Base-by-base conservation (phyloP, 2,113 vertebrate genomes). In the Beaufortia kweichowensis region DNA sequence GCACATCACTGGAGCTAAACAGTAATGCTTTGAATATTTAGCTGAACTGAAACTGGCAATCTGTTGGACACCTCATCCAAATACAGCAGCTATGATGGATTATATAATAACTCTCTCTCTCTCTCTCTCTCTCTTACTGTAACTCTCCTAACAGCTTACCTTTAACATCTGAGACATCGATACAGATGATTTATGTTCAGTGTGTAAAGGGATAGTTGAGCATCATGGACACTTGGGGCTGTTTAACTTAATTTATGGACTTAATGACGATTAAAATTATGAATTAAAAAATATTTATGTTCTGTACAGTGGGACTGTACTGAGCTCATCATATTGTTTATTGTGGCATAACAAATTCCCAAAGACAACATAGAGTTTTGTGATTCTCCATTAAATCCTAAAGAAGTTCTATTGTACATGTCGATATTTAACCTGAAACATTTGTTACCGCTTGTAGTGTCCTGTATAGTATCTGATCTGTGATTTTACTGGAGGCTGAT, bases 81-180 rank as follows among this genome's bases (percentile, higher is more conserved):
- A 43, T 61, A 70, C 26, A 69, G 59, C 70, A 48, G 33, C 71
- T 23, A 61, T 69, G 76, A 82, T 70, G 62, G 64, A 82, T 82
- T 75, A 67, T 61, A 64, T 75, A 55, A 81, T 67, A 81, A 72
- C 62, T 77, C 29, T 65, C 24, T n/a, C 39, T 29, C 14, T 19
- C 41, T 31, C 62, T 77, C 29, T 65, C 24, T n/a, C 39, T 29
- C 14, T 19, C 41, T 31, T n/a, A n/a, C n/a, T n/a, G n/a, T n/a
- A n/a, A 74, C 29, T 74, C 35, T 39, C 70, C 26, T 23, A 67
- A 57, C 24, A 60, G 69, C 64, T 46, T 78, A 67, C 43, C 26
- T 56, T 67, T 10, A 60, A 15, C 23, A 12, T 71, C 68, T 59
- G 68, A 59, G 31, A 71, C 53, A 41, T 50, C 29, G 17, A 21